phyloP scores from a whole-genome alignment of 2,113 vertebrate genomes.

The Siphamia tubifer region DNA sequence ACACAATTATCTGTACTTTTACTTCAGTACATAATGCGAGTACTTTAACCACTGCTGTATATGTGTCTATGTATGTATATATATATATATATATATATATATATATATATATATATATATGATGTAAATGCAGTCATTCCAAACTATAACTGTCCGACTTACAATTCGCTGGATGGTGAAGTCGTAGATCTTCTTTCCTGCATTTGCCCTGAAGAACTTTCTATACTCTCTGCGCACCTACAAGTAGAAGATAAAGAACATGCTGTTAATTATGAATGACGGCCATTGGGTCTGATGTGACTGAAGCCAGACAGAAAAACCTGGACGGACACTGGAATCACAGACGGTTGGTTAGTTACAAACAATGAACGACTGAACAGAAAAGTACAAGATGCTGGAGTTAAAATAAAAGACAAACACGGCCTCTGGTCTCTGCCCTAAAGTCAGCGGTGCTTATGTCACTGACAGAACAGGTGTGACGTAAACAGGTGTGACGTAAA shows the following conservation, averaged over 20 bases:
- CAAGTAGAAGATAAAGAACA: constrained; percentile 32
- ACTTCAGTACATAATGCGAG: too few species aligned
- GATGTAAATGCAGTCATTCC: too few species aligned
- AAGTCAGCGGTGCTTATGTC: constrained; percentile 28
- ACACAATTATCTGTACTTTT: too few species aligned
- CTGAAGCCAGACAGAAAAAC: not conserved
- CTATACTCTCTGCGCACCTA: constrained; percentile 97
- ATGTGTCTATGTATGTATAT: too few species aligned
- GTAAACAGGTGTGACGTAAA: too few species aligned
- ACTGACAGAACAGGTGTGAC: too few species aligned
- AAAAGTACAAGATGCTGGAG: constrained; percentile 26
- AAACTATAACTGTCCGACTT: too few species aligned
- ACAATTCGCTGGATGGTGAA: constrained; percentile 97
- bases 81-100: too few species aligned
- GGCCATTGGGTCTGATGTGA: not conserved
- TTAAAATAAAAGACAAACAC: not conserved
- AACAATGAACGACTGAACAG: constrained; percentile 26
- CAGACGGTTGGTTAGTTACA: constrained; percentile 63
- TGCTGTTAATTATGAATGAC: not conserved
- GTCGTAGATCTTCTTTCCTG: constrained; percentile 96
- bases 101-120: too few species aligned
- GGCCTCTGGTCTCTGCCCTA: not conserved
- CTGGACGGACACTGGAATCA: constrained; percentile 19
- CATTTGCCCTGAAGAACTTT: constrained; percentile 97
- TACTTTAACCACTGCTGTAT: too few species aligned